phyloP scores from a whole-genome alignment of 2,113 vertebrate species.

The Oreochromis niloticus region DNA sequence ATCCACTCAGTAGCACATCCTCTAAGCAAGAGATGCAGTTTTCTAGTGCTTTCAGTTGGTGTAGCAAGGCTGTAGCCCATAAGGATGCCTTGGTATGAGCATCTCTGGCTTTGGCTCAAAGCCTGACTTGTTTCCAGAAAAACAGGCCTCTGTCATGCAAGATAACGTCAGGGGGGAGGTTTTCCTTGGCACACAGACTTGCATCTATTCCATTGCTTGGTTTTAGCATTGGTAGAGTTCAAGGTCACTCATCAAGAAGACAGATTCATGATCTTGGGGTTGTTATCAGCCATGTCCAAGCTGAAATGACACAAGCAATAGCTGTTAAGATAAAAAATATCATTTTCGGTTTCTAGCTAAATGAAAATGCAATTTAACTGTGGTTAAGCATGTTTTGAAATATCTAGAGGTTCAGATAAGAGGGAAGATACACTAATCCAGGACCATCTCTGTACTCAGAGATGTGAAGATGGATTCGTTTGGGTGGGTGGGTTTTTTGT shows the following conservation, averaged over 20 bases:
- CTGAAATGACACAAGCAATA: constrained; percentile 45
- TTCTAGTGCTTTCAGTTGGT: constrained; percentile 30
- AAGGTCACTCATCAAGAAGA: constrained; percentile 46
- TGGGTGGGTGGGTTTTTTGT: background rate
- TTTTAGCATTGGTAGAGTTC: constrained; percentile 10
- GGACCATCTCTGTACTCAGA: background rate
- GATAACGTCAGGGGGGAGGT: background rate
- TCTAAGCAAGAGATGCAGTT: constrained; percentile 14
- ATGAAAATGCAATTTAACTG: background rate
- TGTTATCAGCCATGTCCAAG: constrained; percentile 15
- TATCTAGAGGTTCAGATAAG: background rate
- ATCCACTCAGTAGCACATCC: constrained; percentile 52
- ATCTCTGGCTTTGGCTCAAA: constrained; percentile 40
- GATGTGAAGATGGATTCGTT: background rate
- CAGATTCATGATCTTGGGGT: background rate
- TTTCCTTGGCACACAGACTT: background rate
- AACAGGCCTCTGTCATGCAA: background rate
- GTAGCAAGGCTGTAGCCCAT: constrained; percentile 37
- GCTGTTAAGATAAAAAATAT: background rate
- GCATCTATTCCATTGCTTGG: background rate
- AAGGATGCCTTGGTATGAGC: constrained; percentile 32
- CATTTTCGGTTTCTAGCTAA: background rate
- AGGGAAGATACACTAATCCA: background rate
- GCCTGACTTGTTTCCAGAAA: constrained; percentile 27
- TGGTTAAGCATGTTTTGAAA: background rate